phyloP scores from a whole-genome alignment of 1,140 invertebrate genomes.

The Apolygus lucorum region DNA sequence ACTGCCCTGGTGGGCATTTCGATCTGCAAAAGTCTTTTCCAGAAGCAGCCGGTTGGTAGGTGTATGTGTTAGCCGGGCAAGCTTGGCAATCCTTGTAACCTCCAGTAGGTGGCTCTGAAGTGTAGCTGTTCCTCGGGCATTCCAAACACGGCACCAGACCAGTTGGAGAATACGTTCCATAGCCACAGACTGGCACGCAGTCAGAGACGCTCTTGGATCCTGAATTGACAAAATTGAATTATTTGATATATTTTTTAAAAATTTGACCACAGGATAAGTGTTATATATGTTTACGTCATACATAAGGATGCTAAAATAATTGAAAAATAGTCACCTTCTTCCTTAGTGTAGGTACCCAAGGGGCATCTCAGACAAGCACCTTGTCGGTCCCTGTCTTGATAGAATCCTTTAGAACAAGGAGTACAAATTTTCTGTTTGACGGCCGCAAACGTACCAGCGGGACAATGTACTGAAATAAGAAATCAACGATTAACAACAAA shows the following conservation, averaged over 20 bases:
- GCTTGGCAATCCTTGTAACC: slow-evolving; percentile 91
- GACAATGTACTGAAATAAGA: slow-evolving; percentile 72
- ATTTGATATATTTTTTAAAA: neutral
- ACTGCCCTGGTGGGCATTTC: slow-evolving; percentile 85
- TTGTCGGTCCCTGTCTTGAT: slow-evolving; percentile 84
- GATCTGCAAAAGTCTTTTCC: slow-evolving; percentile 74
- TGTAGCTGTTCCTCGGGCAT: slow-evolving; percentile 88
- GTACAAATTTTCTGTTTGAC: slow-evolving; percentile 79
- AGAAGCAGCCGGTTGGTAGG: slow-evolving; percentile 83
- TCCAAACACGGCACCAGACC: slow-evolving; percentile 90
- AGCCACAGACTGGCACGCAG: slow-evolving; percentile 89
- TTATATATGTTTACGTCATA: too few species aligned
- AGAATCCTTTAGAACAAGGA: slow-evolving; percentile 81
- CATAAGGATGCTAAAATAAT: too few species aligned
- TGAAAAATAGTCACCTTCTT: slow-evolving; percentile 54
- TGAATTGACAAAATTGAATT: slow-evolving; percentile 19
- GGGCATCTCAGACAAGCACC: slow-evolving; percentile 81
- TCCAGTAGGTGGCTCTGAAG: slow-evolving; percentile 73
- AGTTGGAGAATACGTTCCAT: slow-evolving; percentile 89
- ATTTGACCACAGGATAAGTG: too few species aligned
- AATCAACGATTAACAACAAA: too few species aligned
- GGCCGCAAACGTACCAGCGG: slow-evolving; percentile 85
- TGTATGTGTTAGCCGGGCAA: slow-evolving; percentile 83
- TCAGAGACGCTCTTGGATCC: slow-evolving; percentile 67
- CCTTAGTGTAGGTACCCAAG: slow-evolving; percentile 80